A percentile compares a stretch with the other conserved stretches of the same genome.
phyloP scores from a whole-genome alignment of 2,113 vertebrate genomes.

The Naja naja region DNA sequence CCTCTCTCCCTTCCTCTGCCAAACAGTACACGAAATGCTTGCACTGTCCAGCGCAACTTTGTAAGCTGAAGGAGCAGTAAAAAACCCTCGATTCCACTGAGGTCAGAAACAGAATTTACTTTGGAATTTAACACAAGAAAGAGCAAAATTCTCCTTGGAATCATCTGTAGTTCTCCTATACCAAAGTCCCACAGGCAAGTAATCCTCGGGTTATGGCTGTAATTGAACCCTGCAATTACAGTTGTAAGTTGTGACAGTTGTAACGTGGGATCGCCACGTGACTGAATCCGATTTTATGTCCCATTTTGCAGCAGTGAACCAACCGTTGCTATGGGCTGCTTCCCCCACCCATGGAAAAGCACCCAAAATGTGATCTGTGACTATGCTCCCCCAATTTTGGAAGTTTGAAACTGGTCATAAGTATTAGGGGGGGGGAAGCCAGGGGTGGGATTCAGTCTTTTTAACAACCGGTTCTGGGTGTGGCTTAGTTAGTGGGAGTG shows the following conservation, averaged over 20 bases:
- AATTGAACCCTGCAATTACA: too few species aligned
- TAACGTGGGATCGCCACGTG: not conserved
- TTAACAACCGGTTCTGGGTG: too few species aligned
- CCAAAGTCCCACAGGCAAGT: not conserved
- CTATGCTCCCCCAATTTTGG: not conserved
- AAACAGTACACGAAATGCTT: constrained; percentile 11
- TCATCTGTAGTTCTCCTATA: not conserved
- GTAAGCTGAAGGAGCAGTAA: not conserved
- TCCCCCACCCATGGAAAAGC: too few species aligned
- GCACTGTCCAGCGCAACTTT: not conserved
- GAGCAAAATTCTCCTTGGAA: not conserved
- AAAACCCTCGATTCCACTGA: not conserved
- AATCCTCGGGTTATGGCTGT: too few species aligned
- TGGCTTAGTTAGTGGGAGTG: too few species aligned
- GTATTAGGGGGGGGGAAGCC: not conserved
- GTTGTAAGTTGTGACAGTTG: too few species aligned
- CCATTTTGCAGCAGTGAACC: too few species aligned
- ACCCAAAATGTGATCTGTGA: not conserved
- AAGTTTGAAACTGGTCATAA: not conserved
- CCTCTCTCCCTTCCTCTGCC: constrained; percentile 13
- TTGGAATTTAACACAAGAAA: not conserved
- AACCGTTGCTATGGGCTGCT: too few species aligned
- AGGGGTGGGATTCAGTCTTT: too few species aligned
- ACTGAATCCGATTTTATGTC: too few species aligned
- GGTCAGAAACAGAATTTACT: not conserved